Base-by-base conservation (phyloP, 2,113 vertebrate genomes). In the Corvus moneduloides region DNA sequence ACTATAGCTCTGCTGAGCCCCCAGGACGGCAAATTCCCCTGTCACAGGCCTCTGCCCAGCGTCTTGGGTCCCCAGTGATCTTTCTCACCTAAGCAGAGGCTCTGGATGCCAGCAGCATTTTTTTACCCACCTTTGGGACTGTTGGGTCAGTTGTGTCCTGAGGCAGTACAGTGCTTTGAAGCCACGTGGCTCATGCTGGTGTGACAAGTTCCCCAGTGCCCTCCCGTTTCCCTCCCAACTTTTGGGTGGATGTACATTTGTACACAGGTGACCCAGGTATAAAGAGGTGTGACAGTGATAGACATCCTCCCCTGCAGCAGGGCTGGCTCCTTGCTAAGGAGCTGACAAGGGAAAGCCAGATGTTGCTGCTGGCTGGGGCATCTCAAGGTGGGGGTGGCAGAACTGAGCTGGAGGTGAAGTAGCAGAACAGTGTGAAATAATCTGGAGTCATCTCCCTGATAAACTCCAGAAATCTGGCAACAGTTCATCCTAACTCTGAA, bases 291-390 rank as follows among this genome's bases (percentile, higher is more conserved):
- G 56, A 95, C 84, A 2, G 89, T 96, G 35, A 35, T 73, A 52
- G 27, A 10, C 9, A 78, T 93, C 13, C 91, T 97, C 22, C 94
- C 91, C 41, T 97, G 89, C 82, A 96, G 96, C 0, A 41, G 92
- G 22, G 66, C 96, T 13, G 43, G 96, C 43, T 97, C 77, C 90
- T 94, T 77, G 96, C 94, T 69, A 52, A 94, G 3, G 39, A 95
- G 78, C 69, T 95, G 85, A 93, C 80, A 37, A 95, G 85, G 75
- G 92, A 75, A 81, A 94, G 62, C 43, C 84, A 79, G 58, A 63
- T 11, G 5, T 19, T 76, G n/a, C 84, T 94, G 37, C 67, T 87
- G 48, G 30, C 54, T 7, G 17, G 35, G 68, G 37, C 10, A 2
- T n/a, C 76, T 46, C 55, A 23, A 39, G 37, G 59, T 68, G 26